Conservation (phyloP, 2,888 invertebrate species). For the Perithous albicinctus region DNA sequence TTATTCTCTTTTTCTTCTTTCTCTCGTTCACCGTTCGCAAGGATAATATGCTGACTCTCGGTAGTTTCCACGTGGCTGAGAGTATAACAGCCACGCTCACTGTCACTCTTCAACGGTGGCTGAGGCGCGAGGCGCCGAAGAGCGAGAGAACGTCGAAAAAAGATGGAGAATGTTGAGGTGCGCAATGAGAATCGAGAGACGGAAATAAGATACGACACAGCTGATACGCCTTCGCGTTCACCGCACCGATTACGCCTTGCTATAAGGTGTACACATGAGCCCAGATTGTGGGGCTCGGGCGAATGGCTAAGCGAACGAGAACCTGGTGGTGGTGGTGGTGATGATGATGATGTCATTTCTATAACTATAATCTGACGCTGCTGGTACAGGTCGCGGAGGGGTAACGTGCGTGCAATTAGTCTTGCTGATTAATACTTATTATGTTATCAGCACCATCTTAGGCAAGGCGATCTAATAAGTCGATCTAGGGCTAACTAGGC, state of each 20-base stretch:
- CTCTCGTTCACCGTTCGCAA: constrained; percentile 40
- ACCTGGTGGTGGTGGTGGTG: constrained; percentile 66
- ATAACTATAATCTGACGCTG: constrained; percentile 75
- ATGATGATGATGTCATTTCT: constrained; percentile 83
- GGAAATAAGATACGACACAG: constrained; percentile 83
- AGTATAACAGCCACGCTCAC: not conserved
- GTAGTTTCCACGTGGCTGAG: constrained; percentile 36
- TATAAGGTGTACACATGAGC: constrained; percentile 74
- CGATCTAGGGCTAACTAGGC: too few relatives aligned
- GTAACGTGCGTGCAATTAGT: constrained; percentile 55
- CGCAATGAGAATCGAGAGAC: constrained; percentile 67
- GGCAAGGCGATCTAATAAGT: constrained; percentile 2
- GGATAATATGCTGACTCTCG: constrained; percentile 30
- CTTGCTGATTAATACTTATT: constrained; percentile 21
- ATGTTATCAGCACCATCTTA: not conserved
- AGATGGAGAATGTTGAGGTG: constrained; percentile 42
- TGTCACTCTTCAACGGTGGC: constrained; percentile 5
- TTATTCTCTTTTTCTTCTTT: constrained; percentile 47
- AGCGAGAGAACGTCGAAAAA: constrained; percentile 68
- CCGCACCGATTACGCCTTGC: constrained; percentile 78
- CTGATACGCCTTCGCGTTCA: constrained; percentile 81
- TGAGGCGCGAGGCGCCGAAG: constrained; percentile 18
- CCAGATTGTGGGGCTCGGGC: constrained; percentile 52
- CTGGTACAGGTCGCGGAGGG: constrained; percentile 62
- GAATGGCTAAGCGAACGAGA: constrained; percentile 54